A percentile compares a stretch with the other conserved stretches of the same genome.
These are phyloP conservation scores for Cyrtorhinus lividipennis DNA, from an alignment of 1,140 invertebrate genomes.

Conservation along the genomic window DNA sequence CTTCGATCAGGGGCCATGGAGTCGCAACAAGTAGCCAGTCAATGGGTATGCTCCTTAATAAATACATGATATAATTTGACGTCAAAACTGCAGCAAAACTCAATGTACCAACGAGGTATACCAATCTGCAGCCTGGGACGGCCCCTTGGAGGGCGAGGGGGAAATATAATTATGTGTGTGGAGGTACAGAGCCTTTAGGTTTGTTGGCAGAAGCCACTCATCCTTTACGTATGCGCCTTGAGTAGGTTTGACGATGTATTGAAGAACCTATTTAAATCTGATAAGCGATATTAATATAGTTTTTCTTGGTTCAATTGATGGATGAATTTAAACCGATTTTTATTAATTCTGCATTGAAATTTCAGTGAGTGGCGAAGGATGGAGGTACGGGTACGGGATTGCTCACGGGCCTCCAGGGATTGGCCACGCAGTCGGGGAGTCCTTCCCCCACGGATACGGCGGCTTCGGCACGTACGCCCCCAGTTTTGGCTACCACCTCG, in stretches of 20 bases:
- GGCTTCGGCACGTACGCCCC: constrained; percentile 19
- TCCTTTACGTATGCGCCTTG: neutral
- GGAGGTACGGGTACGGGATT: constrained; percentile 17
- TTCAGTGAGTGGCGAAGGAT: constrained; percentile 17
- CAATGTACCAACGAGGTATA: neutral
- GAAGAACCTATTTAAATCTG: neutral
- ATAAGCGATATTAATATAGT: neutral
- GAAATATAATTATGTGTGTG: neutral
- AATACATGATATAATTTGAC: neutral
- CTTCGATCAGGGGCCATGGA: neutral
- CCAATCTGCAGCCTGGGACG: too few relatives aligned
- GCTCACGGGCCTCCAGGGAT: constrained; percentile 15
- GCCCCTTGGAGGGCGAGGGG: neutral
- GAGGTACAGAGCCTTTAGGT: too few relatives aligned
- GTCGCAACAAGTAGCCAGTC: constrained; percentile 10
- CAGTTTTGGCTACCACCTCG: constrained; percentile 8
- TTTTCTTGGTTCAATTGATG: neutral
- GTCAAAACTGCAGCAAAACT: neutral
- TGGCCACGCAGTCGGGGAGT: constrained; percentile 13
- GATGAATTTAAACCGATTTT: neutral
- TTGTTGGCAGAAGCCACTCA: too few relatives aligned
- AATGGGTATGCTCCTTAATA: neutral
- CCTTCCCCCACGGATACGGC: constrained; percentile 18
- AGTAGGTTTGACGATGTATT: neutral
- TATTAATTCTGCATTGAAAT: neutral